Conservation (phyloP, 2,888 invertebrate genomes). For the Stenodera caucasica region DNA sequence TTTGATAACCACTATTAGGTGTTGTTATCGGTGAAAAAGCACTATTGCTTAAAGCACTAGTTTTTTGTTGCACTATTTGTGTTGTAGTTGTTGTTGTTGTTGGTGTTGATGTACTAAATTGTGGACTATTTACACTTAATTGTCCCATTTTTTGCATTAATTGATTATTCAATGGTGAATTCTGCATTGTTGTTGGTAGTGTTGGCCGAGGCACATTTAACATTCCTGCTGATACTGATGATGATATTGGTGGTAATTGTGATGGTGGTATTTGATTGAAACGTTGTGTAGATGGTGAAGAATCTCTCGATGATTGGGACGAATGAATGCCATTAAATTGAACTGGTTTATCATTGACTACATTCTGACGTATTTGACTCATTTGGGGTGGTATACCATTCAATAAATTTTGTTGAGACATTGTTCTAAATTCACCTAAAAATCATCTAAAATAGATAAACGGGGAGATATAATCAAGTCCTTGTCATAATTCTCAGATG, state of each 20-base stretch:
- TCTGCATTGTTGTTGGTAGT: constrained; percentile 14
- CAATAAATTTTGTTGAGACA: constrained; percentile 38
- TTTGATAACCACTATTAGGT: constrained; percentile 6
- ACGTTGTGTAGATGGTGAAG: constrained; percentile 47
- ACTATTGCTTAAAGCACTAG: constrained; percentile 26
- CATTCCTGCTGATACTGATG: background rate
- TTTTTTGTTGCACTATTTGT: constrained; percentile 24
- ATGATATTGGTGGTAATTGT: constrained; percentile 42
- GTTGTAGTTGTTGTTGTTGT: constrained; percentile 46
- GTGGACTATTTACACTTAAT: constrained; percentile 37
- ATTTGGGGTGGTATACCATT: constrained; percentile 45
- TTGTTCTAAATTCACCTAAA: constrained; percentile 13
- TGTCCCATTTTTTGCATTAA: constrained; percentile 41
- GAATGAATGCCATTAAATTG: constrained; percentile 51
- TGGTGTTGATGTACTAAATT: constrained; percentile 48
- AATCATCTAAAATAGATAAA: background rate
- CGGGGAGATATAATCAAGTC: background rate
- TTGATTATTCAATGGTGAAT: constrained; percentile 30
- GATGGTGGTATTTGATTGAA: constrained; percentile 45
- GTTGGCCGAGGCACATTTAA: constrained; percentile 9
- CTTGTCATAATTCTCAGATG: background rate
- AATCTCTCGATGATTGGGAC: constrained; percentile 52
- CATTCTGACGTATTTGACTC: constrained; percentile 13
- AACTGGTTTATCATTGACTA: constrained; percentile 21
- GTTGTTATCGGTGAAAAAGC: constrained; percentile 30